Conservation (phyloP, 2,888 invertebrate genomes). For the Zaprionus obscuricornis region DNA sequence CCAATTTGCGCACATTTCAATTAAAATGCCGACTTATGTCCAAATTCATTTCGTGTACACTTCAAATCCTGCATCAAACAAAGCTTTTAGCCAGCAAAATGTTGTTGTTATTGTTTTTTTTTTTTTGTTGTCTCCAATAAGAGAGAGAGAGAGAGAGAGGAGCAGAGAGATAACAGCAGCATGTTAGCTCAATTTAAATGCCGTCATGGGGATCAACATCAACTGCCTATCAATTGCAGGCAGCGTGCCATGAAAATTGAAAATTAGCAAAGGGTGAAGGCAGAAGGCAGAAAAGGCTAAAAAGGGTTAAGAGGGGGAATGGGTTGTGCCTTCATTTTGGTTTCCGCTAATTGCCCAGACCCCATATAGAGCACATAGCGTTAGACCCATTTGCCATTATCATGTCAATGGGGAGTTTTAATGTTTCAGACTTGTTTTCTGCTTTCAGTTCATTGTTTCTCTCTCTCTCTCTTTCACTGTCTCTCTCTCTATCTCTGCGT, state of each 20-base stretch:
- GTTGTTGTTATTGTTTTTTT: constrained; percentile 15
- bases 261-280: constrained; percentile 55
- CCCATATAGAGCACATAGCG: background rate
- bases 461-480: background rate
- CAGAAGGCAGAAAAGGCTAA: constrained; percentile 12
- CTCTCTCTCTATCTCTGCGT: too few species aligned
- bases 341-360: constrained; percentile 43
- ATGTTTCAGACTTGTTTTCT: constrained; percentile 23
- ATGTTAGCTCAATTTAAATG: constrained; percentile 67
- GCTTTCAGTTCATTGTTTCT: background rate
- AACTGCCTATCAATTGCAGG: constrained; percentile 65
- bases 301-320: too few species aligned
- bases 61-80: constrained; percentile 21
- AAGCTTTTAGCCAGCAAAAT: background rate
- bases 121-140: background rate
- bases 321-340: constrained; percentile 20
- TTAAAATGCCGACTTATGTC: constrained; percentile 70
- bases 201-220: constrained; percentile 70
- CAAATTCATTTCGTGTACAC: constrained; percentile 35
- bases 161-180: too few species aligned
- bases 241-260: constrained; percentile 70
- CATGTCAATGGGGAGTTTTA: constrained; percentile 31
- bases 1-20: constrained; percentile 50
- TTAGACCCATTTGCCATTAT: constrained; percentile 25
- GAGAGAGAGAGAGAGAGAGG: too few species aligned